Base-by-base conservation (phyloP, 2,888 invertebrate species). In the Tiliacea aurago region DNA sequence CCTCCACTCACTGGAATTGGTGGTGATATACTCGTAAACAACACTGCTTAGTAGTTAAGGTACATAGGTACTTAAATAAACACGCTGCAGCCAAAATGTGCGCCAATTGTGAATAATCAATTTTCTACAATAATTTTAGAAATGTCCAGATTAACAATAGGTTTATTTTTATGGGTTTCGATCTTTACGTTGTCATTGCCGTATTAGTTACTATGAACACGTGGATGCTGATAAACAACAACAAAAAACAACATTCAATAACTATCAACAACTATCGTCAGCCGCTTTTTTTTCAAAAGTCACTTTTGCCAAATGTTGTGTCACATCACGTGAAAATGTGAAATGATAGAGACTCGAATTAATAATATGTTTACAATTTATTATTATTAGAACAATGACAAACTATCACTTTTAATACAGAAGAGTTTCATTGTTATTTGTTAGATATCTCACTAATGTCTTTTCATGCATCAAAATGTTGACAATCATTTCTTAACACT, bases 401-500 rank as follows among this genome's bases (percentile, higher is more conserved):
- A 66, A 71, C 53, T 59, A 68, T 85, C 72, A 59, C 64, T 78
- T 64, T 82, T 55, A 68, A 73, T 86, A 86, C 73, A 73, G 73
- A 70, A 76, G 73, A 70, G 72, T 83, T 86, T 78, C 76, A 86
- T 80, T 85, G 70, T 87, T 76, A 49, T 86, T 75, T 76, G 76
- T 84, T 76, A 81, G 66, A 33, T 88, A 86, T 95, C 95, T 95
- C 95, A 95, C 95, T 95, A 94, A 91, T 94, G 95, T 95, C 95
- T 95, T 95, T 94, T 94, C 93, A 92, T 93, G 92, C 91, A 89
- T 91, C 84, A 85, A 88, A 87, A 84, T 84, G 79, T 88, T 87
- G 86, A 85, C 74, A 85, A 78, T 77, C 18, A 76, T 80, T 77
- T 83, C 85, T 85, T 86, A 87, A 75, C n/a, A 78, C 74, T 86